Base-by-base conservation (phyloP, 92 coral and sea anemone species). In the Palythoa heliodiscus region DNA sequence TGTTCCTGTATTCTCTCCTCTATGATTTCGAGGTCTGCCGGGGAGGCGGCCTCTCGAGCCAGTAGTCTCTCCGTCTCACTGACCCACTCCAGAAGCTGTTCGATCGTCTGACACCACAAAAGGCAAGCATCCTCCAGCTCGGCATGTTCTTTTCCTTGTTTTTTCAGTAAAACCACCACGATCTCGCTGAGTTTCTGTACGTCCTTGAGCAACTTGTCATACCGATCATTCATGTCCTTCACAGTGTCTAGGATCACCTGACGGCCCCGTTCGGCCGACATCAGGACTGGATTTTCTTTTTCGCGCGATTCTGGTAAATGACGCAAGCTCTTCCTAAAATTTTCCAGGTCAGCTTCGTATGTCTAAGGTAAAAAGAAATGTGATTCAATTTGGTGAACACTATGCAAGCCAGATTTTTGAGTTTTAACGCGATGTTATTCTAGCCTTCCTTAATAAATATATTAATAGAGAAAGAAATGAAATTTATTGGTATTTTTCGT, bases 1-100 rank as follows among this genome's bases (percentile, higher is more conserved):
- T 96, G 99, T 73, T 90, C 93, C 72, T 94, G 94, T 54, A 96
- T 82, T 74, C 93, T 98, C 75, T 95, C 98, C 88, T 95, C 95
- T 5, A 96, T 90, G 63, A 91, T 84, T 47, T 84, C 86, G 67
- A 95, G 93, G 82, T 96, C 99, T 40, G 95, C 94, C 11, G 99
- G 96, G 68, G 99, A 92, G 64, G 95, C 96, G 7, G 93, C 71
- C 91, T 95, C 98, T 50, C 89, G 84, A 43, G 94, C 94, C 81
- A 96, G 88, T 55, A 90, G 88, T 58, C 93, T 93, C 86, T 96
- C 99, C 57, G 95, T 95, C 58, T 95, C 94, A 70, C 93, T 93
- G 55, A 96, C 95, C 99, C 99, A 96, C 76, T 96, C 99, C 68
- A 96, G 93, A 13, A 96, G 89, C 66, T 93, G 93, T 88, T 96